phyloP scores from a whole-genome alignment of 2,113 vertebrate genomes.

The Ursus arctos region DNA sequence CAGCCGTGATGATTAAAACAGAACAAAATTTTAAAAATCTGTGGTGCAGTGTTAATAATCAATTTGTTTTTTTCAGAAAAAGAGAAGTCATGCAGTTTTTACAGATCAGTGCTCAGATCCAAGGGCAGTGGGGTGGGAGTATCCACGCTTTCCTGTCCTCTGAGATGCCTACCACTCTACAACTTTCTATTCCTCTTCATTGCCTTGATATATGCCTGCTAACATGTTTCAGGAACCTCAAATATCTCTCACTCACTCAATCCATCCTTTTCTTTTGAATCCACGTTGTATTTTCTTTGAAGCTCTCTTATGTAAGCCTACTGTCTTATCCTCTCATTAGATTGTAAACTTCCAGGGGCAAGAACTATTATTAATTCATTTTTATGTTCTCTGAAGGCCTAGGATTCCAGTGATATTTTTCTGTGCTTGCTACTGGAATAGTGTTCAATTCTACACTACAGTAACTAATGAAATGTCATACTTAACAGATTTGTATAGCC shows the following conservation, averaged over 20 bases:
- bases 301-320: conserved; percentile 21
- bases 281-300: conserved; percentile 37
- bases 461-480: conserved; percentile 12
- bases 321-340: not conserved
- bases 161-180: not conserved
- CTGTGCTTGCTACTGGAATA: conserved; percentile 53
- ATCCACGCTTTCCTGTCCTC: not conserved
- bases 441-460: conserved; percentile 24
- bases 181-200: not conserved
- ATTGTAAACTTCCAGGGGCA: conserved; percentile 61
- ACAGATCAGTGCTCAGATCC: not conserved
- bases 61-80: not conserved
- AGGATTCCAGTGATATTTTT: not conserved
- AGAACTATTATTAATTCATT: conserved; percentile 57
- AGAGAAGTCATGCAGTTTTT: not conserved
- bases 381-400: conserved; percentile 28
- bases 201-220: not conserved
- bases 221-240: conserved; percentile 11
- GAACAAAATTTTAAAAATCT: not conserved
- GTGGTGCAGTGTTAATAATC: not conserved
- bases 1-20: conserved; percentile 28
- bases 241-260: not conserved
- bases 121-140: not conserved
- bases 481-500: not conserved
- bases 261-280: conserved; percentile 39